These are phyloP conservation scores for Pheosia gnoma DNA, from an alignment of 2,888 invertebrate species.

Conservation along the genomic window DNA sequence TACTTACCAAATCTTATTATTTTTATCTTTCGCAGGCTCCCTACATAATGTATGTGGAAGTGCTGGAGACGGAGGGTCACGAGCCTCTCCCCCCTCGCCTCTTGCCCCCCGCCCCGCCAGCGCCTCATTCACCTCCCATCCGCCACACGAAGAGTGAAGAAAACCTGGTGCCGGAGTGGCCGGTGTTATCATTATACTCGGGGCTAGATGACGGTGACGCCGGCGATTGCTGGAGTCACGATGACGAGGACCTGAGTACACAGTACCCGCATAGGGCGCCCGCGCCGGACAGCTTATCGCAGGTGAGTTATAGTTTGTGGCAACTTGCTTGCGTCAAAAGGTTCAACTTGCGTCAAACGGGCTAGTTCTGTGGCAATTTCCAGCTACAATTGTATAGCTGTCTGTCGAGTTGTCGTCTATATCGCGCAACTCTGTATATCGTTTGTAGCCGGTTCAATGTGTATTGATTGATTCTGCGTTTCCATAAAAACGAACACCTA, in stretches of 20 bases:
- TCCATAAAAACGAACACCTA: too few relatives aligned
- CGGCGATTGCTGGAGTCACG: constrained; percentile 96
- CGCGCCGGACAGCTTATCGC: constrained; percentile 88
- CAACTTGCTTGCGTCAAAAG: too few relatives aligned
- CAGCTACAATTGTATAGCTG: too few relatives aligned
- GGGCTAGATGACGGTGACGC: constrained; percentile 68
- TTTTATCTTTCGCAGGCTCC: constrained; percentile 86
- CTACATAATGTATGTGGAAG: constrained; percentile 99
- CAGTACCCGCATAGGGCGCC: constrained; percentile 65
- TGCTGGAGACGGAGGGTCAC: constrained; percentile 89
- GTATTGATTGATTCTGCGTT: too few relatives aligned
- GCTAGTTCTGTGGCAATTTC: too few relatives aligned
- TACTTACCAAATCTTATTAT: too few relatives aligned
- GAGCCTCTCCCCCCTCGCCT: constrained; percentile 96
- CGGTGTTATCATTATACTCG: constrained; percentile 73
- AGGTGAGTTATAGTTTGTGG: constrained; percentile 85
- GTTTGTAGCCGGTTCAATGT: too few relatives aligned
- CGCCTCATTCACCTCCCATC: constrained; percentile 88
- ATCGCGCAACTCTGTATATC: too few relatives aligned
- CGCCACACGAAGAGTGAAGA: constrained; percentile 98
- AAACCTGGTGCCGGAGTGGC: constrained; percentile 88
- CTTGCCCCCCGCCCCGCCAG: constrained; percentile 89
- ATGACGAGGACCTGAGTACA: constrained; percentile 93
- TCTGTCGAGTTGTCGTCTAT: too few relatives aligned
- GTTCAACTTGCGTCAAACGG: too few relatives aligned